Base-by-base conservation (phyloP, 2,797 vertebrate genomes). In the Sebastes diploproa region DNA sequence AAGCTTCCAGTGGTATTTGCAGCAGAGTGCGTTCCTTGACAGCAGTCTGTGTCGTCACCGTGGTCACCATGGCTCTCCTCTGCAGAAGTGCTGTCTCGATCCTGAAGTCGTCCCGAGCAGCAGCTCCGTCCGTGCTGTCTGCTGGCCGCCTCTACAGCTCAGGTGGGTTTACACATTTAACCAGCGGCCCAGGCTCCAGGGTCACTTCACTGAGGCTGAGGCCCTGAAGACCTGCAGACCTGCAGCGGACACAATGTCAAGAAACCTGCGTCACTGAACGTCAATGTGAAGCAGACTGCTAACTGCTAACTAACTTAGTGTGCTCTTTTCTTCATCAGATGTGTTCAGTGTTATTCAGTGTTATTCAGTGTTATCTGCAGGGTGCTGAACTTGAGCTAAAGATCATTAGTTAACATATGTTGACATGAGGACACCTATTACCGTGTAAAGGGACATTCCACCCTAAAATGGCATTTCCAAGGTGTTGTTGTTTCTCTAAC, bases 121-220 rank as follows among this genome's bases (percentile, higher is more conserved):
- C 88, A 6, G 69, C 90, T 1, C 91, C 95, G 0, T 85, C 58
- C 13, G 27, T 78, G 0, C 46, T 91, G 74, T 80, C 88, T 7
- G 85, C 90, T 10, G 82, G 75, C 10, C 94, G 95, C 7, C 88
- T 91, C 6, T 95, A 81, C 91, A 94, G 94, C 86, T 89, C 95
- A 90, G 96, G 96, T 96, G 88, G 34, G 92, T 83, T 42, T 5
- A 42, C 13, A 16, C 38, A 75, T 78, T 58, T 61, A 1, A n/a
- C 25, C 34, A 42, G 1, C 7, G 1, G 25, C 7, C 11, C 29
- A 8, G 22, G 46, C 2, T 9, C 11, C 29, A 10, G 22, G 46
- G 3, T 58, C 10, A 2, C 18, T 42, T 38, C 14, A 23, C 23
- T 25, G 50, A n/a, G 50, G 7, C 23, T 7, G 50, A 2, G 20